Evolutionary conservation across 2,888 invertebrate genomes (phyloP), one percentile per base, ranked within the genome.

Genomic region (Microctonus brassicae): DNA sequence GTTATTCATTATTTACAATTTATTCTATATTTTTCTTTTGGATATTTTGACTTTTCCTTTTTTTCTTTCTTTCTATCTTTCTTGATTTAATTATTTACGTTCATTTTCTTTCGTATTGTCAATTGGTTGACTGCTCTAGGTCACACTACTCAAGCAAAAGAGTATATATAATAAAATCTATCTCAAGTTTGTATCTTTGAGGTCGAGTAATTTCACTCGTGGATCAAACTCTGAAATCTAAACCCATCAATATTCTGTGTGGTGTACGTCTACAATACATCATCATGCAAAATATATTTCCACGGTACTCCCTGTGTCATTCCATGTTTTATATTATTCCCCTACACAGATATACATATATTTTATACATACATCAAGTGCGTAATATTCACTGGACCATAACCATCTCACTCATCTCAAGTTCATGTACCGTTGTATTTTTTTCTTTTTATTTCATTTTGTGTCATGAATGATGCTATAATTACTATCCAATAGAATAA

Each of bases 361-460:
- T 61, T 73, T 70, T 67, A 22, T 17, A 52, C 57, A 61, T 72
- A 75, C 42, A 20, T 57, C 55, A 60, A 76, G n/a, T n/a, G n/a
- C n/a, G n/a, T n/a, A n/a, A n/a, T 74, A n/a, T 74, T 77, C 77
- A 80, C 78, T 82, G 82, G 82, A 84, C 82, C 84, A 82, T 81
- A 82, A 83, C 83, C 78, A 78, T 85, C 83, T 77, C 82, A 80
- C 83, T 83, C 79, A 79, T 86, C 85, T 85, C 83, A 79, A 75
- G 82, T 85, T 85, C 78, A 79, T 74, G 76, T 72, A 58, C 17
- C 47, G 60, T 22, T 17, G 9, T 55, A 68, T 69, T 10, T 11
- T 17, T 69, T 67, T 29, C 24, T 20, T 36, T 55, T 22, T 17
- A 11, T 10, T 36, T 22, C 55, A 42, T 66, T 33, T 22, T n/a